Conservation (phyloP, 2,888 invertebrate genomes). For the Clusia tigrina region DNA sequence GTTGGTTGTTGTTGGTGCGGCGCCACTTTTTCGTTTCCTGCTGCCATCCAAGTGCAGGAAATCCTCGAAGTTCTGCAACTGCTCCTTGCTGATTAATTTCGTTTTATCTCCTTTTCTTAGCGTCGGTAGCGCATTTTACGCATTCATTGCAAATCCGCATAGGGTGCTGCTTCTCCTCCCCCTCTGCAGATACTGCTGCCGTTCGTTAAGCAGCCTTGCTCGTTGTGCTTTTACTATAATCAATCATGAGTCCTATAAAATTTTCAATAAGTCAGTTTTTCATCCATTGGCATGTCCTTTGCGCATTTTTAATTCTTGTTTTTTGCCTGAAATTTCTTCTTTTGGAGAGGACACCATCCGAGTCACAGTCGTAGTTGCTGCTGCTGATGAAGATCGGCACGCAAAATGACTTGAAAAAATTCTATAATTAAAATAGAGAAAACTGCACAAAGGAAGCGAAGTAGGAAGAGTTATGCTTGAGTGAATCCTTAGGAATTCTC, state of each 20-base stretch:
- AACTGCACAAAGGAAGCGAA: conserved; percentile 13
- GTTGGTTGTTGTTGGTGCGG: too few species aligned
- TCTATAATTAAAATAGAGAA: conserved; percentile 25
- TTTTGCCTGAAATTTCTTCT: neutral
- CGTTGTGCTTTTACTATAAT: conserved; percentile 18
- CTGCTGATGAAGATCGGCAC: neutral
- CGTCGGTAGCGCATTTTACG: conserved; percentile 1
- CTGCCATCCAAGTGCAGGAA: neutral
- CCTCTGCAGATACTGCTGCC: neutral
- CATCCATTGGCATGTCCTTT: conserved; percentile 22
- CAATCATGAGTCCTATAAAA: conserved; percentile 30
- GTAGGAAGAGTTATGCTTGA: neutral
- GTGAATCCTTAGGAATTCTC: conserved; percentile 11
- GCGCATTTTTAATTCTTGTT: conserved; percentile 23
- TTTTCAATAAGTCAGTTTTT: conserved; percentile 22
- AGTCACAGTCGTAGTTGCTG: too few species aligned
- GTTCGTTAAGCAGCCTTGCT: neutral
- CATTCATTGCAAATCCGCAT: neutral
- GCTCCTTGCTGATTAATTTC: neutral
- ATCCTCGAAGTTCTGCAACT: neutral
- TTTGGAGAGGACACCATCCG: neutral
- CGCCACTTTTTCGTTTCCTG: too few species aligned
- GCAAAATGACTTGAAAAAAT: conserved; percentile 5
- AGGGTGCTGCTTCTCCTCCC: neutral
- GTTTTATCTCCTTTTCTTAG: neutral